Conservation (phyloP, 2,797 vertebrate species). For the Prionace glauca region DNA sequence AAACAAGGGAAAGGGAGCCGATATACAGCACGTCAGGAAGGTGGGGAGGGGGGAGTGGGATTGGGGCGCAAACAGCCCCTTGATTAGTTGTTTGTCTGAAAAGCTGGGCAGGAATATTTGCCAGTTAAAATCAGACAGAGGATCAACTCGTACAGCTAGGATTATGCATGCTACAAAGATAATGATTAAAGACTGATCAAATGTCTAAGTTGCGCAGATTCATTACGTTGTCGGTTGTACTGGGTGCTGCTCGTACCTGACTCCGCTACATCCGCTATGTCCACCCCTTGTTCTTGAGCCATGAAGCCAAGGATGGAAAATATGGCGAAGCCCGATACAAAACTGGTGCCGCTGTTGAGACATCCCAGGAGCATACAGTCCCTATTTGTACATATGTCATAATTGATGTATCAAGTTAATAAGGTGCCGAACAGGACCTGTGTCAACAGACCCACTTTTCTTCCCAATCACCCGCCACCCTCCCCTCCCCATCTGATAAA, state of each 20-base stretch:
- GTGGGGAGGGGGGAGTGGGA: too few relatives aligned
- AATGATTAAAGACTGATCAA: background rate
- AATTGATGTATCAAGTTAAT: slow-evolving; percentile 95
- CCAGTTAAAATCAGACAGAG: background rate
- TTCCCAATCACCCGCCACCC: slow-evolving; percentile 51
- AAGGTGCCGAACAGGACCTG: slow-evolving; percentile 48
- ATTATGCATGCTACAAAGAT: background rate
- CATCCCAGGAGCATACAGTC: slow-evolving; percentile 99
- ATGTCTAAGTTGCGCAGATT: background rate
- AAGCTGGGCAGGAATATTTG: background rate
- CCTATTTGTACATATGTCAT: slow-evolving; percentile 99
- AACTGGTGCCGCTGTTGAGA: slow-evolving; percentile 99
- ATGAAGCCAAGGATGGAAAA: slow-evolving; percentile 99
- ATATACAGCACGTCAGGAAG: background rate
- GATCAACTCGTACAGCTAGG: background rate
- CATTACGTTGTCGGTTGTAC: background rate
- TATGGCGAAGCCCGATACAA: slow-evolving; percentile 99
- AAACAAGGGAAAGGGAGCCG: background rate
- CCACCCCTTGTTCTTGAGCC: slow-evolving; percentile 99
- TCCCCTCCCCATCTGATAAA: background rate
- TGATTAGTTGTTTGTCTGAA: background rate
- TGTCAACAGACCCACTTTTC: slow-evolving; percentile 60
- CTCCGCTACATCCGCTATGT: slow-evolving; percentile 99
- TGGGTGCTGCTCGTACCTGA: slow-evolving; percentile 82
- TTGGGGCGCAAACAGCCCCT: background rate